Percentiles rank a stretch among this genome's conserved stretches.
Evolutionary conservation across 2,888 invertebrate genomes (phyloP).

Genomic region (Hydrotaea cyrtoneurina): DNA sequence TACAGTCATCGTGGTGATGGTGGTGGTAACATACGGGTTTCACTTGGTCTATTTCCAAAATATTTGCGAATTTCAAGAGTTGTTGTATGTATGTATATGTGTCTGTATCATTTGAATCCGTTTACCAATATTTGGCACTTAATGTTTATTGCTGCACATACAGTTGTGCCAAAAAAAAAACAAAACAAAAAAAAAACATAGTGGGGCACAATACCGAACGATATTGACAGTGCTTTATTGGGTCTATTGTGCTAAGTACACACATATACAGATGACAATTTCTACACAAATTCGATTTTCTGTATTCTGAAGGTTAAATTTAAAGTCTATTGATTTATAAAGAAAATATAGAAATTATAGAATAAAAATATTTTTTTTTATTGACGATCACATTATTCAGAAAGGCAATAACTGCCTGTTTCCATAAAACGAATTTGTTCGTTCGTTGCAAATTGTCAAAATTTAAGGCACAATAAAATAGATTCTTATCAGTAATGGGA

Average conservation of each 20-base stretch:
- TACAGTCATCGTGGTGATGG: conserved; percentile 4
- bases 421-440: too few species aligned
- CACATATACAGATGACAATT: background rate
- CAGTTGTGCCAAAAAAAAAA: conserved; percentile 14
- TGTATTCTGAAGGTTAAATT: background rate
- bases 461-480: too few species aligned
- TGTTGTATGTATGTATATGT: background rate
- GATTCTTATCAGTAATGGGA: too few species aligned
- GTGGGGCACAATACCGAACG: background rate
- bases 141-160: conserved; percentile 59
- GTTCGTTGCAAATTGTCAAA: too few species aligned
- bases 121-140: conserved; percentile 70
- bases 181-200: too few species aligned
- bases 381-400: too few species aligned
- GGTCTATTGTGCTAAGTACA: background rate
- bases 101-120: conserved; percentile 51
- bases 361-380: too few species aligned
- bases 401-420: too few species aligned
- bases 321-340: too few species aligned
- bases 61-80: background rate
- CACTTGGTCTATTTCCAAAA: conserved; percentile 20
- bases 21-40: conserved; percentile 18
- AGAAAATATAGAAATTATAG: too few species aligned
- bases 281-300: background rate
- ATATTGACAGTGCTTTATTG: background rate